These are phyloP conservation scores for Tetrao urogallus DNA, from an alignment of 2,113 vertebrate genomes.

Conservation along the genomic window DNA sequence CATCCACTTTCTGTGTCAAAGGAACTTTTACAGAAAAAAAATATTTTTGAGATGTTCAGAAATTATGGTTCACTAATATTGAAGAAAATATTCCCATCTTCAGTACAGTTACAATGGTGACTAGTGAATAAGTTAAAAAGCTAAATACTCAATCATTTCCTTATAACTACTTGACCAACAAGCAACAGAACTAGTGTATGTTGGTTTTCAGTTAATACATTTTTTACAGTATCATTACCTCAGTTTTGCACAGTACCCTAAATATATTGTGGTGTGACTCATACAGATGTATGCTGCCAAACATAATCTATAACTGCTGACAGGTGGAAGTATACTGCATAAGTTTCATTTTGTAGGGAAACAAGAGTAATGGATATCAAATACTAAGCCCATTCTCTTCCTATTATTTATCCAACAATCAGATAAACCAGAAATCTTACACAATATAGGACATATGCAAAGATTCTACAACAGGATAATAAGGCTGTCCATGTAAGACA, in stretches of 20 bases:
- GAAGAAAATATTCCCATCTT: background rate
- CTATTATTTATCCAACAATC: background rate
- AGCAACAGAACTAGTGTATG: background rate
- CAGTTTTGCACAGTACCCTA: background rate
- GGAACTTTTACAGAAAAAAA: background rate
- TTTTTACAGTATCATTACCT: background rate
- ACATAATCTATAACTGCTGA: background rate
- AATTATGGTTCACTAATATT: background rate
- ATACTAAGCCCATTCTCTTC: background rate
- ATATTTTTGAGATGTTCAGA: background rate
- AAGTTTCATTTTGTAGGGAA: conserved; percentile 5
- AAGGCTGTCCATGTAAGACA: background rate
- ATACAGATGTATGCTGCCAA: background rate
- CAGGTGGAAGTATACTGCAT: background rate
- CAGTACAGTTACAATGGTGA: background rate
- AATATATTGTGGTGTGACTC: conserved; percentile 11
- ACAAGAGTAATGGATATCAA: background rate
- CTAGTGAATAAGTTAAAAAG: background rate
- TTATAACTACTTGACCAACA: background rate
- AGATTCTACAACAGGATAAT: background rate
- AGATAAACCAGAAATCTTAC: background rate
- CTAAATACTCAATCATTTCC: background rate
- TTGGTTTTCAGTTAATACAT: background rate
- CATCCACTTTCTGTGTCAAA: background rate
- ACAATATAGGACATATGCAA: background rate